Evolutionary conservation across 35 echinoderm and acorn worm genomes (phyloP), one percentile per base, ranked within the genome.

Genomic region (Diadema setosum): DNA sequence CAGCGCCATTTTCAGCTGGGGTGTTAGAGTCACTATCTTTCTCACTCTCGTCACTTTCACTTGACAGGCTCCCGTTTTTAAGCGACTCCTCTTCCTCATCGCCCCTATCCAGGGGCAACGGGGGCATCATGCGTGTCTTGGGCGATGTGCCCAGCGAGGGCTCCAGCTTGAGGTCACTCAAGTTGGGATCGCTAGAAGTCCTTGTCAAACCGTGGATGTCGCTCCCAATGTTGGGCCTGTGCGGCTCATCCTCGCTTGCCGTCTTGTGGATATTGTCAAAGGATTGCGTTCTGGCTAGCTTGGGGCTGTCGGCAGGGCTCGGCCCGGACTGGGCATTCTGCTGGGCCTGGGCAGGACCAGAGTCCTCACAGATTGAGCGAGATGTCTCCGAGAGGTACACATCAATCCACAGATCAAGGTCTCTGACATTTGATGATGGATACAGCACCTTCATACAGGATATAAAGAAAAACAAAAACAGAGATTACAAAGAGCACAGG

Each of bases 191-290:
- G 41, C 94, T 97, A 5, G 89, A 87, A 6, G 89, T 91, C 20
- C 94, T 70, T n/a, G 83, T 65, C 30, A 97, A 59, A 0, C 84
- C 73, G 4, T 58, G 21, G 0, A 73, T 89, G 42, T 97, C 94
- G 21, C 84, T 84, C 40, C 87, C 82, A 45, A 82, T 93, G 42
- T 83, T 87, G 17, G 83, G 52, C 34, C 86, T 60, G 33, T 64
- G 76, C 11, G 67, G 60, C 24, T 87, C 85, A 24, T 93, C 94
- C 61, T 97, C 91, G 0, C 42, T 70, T 9, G 61, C 87, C 3
- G 84, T 67, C 55, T 92, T 97, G 35, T 93, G 90, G 41, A 97
- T 89, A 61, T 97, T 91, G 64, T 97, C 94, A 17, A 92, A 86
- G 39, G 94, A 97, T 45, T 80, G 57, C 2, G 94, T 93, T 73